Percentiles rank a stretch among this genome's conserved stretches.
Evolutionary conservation across 2,888 invertebrate genomes (phyloP).

Genomic region (Erebia epiphron): DNA sequence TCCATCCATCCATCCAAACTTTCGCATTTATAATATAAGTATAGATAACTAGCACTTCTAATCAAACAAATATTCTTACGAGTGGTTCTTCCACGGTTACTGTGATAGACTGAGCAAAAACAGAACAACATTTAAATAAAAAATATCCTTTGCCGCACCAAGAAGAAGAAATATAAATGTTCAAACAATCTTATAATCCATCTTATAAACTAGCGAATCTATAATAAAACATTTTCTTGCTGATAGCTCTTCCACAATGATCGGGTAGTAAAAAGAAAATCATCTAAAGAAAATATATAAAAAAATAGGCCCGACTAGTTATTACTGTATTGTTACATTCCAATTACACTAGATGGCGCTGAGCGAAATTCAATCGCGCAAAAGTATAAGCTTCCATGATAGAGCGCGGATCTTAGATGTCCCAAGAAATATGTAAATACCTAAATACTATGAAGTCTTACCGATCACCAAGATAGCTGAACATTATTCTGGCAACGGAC

Average conservation of each 20-base stretch:
- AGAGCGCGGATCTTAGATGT: too few species aligned
- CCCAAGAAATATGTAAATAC: too few species aligned
- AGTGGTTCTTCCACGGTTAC: slow-evolving; percentile 29
- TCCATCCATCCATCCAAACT: too few species aligned
- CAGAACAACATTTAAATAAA: neutral
- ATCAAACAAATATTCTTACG: slow-evolving; percentile 26
- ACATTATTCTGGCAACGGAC: too few species aligned
- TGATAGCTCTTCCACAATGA: slow-evolving; percentile 4
- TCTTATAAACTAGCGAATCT: slow-evolving; percentile 7
- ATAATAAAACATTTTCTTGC: slow-evolving; percentile 13
- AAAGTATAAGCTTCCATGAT: neutral
- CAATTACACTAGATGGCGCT: neutral
- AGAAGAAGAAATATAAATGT: neutral
- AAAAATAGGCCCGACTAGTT: neutral
- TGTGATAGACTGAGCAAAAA: slow-evolving; percentile 25
- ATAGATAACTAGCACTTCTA: slow-evolving; percentile 1
- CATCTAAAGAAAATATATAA: neutral
- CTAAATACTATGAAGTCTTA: too few species aligned
- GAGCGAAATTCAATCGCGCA: neutral
- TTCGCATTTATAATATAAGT: too few species aligned
- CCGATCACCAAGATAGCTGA: too few species aligned
- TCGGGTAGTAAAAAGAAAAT: slow-evolving; percentile 5
- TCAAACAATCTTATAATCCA: neutral
- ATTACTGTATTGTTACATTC: neutral
- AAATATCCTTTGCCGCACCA: neutral